Conservation (phyloP, 2,797 vertebrate genomes). For the Staurois parvus region DNA sequence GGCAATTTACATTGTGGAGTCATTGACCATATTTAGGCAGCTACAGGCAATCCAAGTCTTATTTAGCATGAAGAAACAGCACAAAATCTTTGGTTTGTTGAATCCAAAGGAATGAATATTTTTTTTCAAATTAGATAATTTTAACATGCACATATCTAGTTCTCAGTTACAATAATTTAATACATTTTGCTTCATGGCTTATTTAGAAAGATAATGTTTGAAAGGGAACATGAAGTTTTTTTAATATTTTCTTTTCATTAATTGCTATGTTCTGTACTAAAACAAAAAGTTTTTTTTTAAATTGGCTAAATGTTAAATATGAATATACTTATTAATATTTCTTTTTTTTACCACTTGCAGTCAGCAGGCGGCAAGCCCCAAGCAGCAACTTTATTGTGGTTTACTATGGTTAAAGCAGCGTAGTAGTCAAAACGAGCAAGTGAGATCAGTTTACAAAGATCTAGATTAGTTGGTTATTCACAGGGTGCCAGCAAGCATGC, state of each 20-base stretch:
- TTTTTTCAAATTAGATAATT: neutral
- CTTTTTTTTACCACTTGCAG: too few species aligned
- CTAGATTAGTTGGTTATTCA: too few species aligned
- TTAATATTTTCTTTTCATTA: neutral
- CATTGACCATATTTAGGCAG: slow-evolving; percentile 45
- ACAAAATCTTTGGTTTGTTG: neutral
- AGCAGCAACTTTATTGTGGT: too few species aligned
- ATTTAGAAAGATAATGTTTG: neutral
- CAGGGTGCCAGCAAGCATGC: too few species aligned
- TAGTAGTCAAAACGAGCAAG: too few species aligned
- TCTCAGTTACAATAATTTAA: neutral
- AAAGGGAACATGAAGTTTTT: neutral
- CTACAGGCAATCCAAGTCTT: neutral
- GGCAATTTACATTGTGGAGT: slow-evolving; percentile 8
- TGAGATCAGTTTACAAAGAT: too few species aligned
- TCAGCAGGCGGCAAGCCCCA: too few species aligned
- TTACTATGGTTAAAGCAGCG: too few species aligned
- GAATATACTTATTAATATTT: too few species aligned
- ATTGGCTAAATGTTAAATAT: too few species aligned
- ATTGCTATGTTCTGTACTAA: too few species aligned
- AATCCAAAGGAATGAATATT: neutral
- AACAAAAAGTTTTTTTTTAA: too few species aligned
- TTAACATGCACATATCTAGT: neutral
- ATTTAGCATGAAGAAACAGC: neutral
- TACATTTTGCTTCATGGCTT: neutral